Evolutionary conservation across 2,888 invertebrate species (phyloP).

Genomic region (Scaptomyza tumidula): DNA sequence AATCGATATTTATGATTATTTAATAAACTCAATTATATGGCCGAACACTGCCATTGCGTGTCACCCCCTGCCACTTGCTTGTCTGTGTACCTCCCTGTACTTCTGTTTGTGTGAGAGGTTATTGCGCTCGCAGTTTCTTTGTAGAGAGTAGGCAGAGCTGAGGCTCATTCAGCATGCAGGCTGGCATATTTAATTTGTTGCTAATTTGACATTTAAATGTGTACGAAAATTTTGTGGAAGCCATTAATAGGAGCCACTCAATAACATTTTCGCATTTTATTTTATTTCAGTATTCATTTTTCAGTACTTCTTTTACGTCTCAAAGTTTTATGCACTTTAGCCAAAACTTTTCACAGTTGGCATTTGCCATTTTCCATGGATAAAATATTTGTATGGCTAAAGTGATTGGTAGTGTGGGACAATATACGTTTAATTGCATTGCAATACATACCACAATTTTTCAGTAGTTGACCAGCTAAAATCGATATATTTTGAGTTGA

Average conservation of each 20-base stretch:
- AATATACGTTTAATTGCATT: slow-evolving; percentile 23
- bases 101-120: slow-evolving; percentile 32
- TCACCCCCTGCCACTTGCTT: slow-evolving; percentile 1
- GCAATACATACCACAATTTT: neutral
- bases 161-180: slow-evolving; percentile 25
- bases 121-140: slow-evolving; percentile 57
- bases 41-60: slow-evolving; percentile 26
- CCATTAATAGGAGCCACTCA: slow-evolving; percentile 41
- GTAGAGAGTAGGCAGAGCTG: slow-evolving; percentile 18
- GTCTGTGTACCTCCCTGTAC: neutral
- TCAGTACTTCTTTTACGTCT: slow-evolving; percentile 15
- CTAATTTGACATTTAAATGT: slow-evolving; percentile 72
- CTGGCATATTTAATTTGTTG: slow-evolving; percentile 71
- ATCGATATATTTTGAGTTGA: slow-evolving; percentile 30
- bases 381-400: slow-evolving; percentile 9
- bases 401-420: neutral
- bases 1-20: slow-evolving; percentile 81
- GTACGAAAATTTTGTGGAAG: slow-evolving; percentile 42
- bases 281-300: neutral
- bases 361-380: slow-evolving; percentile 32
- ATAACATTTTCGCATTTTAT: slow-evolving; percentile 16
- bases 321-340: slow-evolving; percentile 40
- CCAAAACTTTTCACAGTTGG: slow-evolving; percentile 45
- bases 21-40: slow-evolving; percentile 73
- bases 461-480: slow-evolving; percentile 17